Evolutionary conservation across 2,113 vertebrate species (phyloP), one percentile per base, ranked within the genome.

Genomic region (Ondatra zibethicus): DNA sequence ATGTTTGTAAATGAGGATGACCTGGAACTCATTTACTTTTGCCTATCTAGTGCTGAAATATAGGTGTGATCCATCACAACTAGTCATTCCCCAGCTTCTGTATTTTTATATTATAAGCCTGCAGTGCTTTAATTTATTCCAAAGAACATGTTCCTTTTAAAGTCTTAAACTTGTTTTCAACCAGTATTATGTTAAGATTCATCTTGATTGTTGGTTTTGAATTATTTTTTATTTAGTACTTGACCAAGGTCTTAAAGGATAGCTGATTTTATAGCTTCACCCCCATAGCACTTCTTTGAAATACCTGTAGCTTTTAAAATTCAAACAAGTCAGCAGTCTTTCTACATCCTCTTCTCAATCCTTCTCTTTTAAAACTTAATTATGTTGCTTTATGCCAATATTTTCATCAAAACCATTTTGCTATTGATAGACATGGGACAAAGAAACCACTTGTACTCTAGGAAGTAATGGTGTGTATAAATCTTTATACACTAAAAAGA

Each of bases 231-330:
- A 72, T 61, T 88, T 76, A 88, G 31, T 47, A 75, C 36, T 94
- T 93, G 33, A 92, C 39, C 39, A 65, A 77, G 11, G 47, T 89
- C 75, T 90, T 93, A 85, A 39, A 95, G 84, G 29, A 52, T 92
- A 42, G 27, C 19, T 92, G 82, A 61, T 91, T 95, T 89, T 92
- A 45, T 93, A 87, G 73, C 21, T 94, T 91, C 65, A 87, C 70
- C 47, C 78, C 90, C 88, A 91, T 65, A 94, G 7, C 42, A 90
- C 31, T 93, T 65, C 21, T 95, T 92, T 89, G 50, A 94, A 96
- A 95, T 88, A 72, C 4, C 11, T 84, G 42, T 58, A 55, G 50
- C 52, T 42, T 95, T 97, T 96, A 95, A 93, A 96, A 92, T 96
- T 6, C 0, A 75, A 65, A n/a, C 72, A 89, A 19, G 42, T 93